Base-by-base conservation (phyloP, 2,113 vertebrate genomes). In the Neotoma lepida region DNA sequence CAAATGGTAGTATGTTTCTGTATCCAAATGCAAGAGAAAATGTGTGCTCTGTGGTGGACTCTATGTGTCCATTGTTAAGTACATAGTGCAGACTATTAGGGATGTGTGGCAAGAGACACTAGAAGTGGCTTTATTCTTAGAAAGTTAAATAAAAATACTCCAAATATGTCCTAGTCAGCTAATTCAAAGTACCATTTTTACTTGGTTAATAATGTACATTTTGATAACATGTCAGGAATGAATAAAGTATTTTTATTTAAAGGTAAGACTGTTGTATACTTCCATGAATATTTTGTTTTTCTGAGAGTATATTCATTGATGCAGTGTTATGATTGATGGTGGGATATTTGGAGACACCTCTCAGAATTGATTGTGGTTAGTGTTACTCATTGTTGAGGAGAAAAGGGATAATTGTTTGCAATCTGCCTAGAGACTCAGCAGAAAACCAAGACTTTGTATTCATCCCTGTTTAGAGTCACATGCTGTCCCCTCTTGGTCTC, bases 181-280 rank as follows among this genome's bases (percentile, higher is more conserved):
- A 46, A 85, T 95, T 92, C 35, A 2, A 71, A 93, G 77, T 93
- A 94, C 66, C 86, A 4, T 95, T 95, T 96, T 96, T 95, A 96
- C 49, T 81, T 96, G 96, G 94, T 93, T 95, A 95, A 96, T 90
- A 92, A 1, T 96, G 95, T 96, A 96, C 94, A 56, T 96, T 97
- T 96, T 96, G 95, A 96, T 97, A 95, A 94, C 70, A 86, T 96
- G 92, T 95, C 92, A 96, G 95, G 94, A 96, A 93, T 76, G 93
- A 97, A 97, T 97, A 97, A 97, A 97, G 44, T 92, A 96, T 96
- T 96, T 97, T 97, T 96, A 97, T 97, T 97, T 97, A 96, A 97
- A 96, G 93, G 89, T 96, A 39, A 85, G 82, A 44, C 61, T 61
- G 88, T 86, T 88, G 64, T 86, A 87, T 64, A 73, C 88, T 84